Percentiles rank a stretch among this genome's conserved stretches.
Evolutionary conservation across 2,113 vertebrate species (phyloP).

Genomic region (Chionomys nivalis): DNA sequence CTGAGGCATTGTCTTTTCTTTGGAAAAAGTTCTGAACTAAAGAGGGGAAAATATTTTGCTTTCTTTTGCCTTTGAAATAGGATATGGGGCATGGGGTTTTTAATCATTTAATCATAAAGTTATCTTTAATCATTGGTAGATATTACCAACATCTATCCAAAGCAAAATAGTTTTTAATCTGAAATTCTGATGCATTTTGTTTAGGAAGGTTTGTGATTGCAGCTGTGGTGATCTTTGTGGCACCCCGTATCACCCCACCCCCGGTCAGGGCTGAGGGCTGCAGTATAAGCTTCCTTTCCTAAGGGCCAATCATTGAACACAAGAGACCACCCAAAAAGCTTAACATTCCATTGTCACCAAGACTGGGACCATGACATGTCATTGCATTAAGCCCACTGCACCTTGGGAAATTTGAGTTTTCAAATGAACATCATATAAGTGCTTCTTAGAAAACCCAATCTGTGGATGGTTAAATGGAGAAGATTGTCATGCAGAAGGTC

Average conservation of each 20-base stretch:
- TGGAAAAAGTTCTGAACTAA: constrained; percentile 64
- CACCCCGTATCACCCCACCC: neutral
- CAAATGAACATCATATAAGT: neutral
- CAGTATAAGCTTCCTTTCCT: neutral
- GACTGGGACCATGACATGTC: neutral
- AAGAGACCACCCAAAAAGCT: neutral
- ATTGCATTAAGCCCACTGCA: neutral
- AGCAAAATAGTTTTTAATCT: neutral
- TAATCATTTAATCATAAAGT: too few species aligned
- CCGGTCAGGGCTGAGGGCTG: neutral
- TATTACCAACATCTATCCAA: neutral
- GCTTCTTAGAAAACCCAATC: constrained; percentile 53
- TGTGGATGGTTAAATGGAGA: neutral
- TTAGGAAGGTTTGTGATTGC: neutral
- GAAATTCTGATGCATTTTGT: neutral
- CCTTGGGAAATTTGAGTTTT: neutral
- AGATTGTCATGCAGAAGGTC: neutral
- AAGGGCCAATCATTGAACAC: neutral
- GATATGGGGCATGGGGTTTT: constrained; percentile 18
- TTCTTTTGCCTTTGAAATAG: constrained; percentile 69
- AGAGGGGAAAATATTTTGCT: neutral
- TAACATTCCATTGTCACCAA: accelerated
- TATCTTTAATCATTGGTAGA: constrained; percentile 26
- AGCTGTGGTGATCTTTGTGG: neutral
- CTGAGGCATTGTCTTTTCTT: constrained; percentile 61